Percentiles rank a stretch among this genome's conserved stretches.
These are phyloP conservation scores for Manduca sexta DNA, from an alignment of 1,140 invertebrate genomes.

Conservation along the genomic window DNA sequence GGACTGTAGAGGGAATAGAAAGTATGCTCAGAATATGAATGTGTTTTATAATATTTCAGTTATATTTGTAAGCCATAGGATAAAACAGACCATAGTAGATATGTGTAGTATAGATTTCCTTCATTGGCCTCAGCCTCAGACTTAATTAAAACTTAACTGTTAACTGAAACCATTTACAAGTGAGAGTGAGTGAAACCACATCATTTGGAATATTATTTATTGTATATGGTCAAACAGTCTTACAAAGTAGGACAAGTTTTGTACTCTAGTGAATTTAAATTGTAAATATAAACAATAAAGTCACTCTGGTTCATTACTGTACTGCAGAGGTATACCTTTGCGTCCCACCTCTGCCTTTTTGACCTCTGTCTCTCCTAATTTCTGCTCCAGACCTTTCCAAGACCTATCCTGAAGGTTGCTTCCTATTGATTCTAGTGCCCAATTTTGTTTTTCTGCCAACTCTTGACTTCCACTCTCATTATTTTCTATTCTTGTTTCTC, in stretches of 20 bases:
- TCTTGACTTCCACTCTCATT: constrained; percentile 30
- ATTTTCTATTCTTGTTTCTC: constrained; percentile 54
- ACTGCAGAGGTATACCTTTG: constrained; percentile 76
- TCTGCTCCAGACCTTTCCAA: constrained; percentile 84
- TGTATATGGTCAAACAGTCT: constrained; percentile 10
- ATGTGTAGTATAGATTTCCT: too few relatives aligned
- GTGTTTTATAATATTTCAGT: too few relatives aligned
- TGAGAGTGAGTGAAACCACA: too few relatives aligned
- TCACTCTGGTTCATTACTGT: constrained; percentile 66
- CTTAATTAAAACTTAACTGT: too few relatives aligned
- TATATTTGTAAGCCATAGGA: too few relatives aligned
- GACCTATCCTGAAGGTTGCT: constrained; percentile 76
- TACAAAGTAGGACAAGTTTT: constrained; percentile 10
- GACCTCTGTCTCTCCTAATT: constrained; percentile 78
- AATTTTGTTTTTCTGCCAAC: constrained; percentile 53
- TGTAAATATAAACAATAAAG: constrained; percentile 20
- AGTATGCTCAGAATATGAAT: too few relatives aligned
- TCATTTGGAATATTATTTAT: background rate
- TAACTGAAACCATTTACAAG: too few relatives aligned
- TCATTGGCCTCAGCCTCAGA: too few relatives aligned
- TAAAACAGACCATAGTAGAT: too few relatives aligned
- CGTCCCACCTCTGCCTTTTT: constrained; percentile 77
- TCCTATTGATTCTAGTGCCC: constrained; percentile 74
- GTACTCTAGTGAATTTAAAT: constrained; percentile 10
- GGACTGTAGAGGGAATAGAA: too few relatives aligned